Percentiles rank a stretch among this genome's conserved stretches.
phyloP scores from a whole-genome alignment of 2,888 invertebrate genomes.

The Agapostemon virescens region DNA sequence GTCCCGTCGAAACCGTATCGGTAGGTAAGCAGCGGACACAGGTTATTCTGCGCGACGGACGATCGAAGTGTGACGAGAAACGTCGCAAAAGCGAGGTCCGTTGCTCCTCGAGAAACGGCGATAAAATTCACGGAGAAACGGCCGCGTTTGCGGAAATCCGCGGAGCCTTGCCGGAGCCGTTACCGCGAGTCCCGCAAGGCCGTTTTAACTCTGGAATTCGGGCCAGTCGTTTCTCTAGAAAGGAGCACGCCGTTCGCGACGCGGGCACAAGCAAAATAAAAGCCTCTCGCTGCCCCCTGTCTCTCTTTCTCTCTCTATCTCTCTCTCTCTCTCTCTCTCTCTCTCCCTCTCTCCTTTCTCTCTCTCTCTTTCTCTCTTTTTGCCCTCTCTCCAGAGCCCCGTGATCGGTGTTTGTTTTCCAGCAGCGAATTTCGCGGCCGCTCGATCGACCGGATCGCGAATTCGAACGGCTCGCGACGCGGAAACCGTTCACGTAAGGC shows the following conservation, averaged over 20 bases:
- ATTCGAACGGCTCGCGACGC: constrained; percentile 1
- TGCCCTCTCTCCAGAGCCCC: not conserved
- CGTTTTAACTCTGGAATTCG: constrained; percentile 74
- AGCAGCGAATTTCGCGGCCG: constrained; percentile 37
- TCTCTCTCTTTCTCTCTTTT: not conserved
- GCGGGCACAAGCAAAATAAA: constrained; percentile 60
- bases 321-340: not conserved
- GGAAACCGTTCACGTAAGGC: constrained; percentile 5
- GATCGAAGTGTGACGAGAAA: not conserved
- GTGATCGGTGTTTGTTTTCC: constrained; percentile 36
- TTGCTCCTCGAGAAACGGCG: not conserved
- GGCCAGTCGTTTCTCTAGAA: constrained; percentile 75
- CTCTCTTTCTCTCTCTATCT: not conserved
- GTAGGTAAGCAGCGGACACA: not conserved
- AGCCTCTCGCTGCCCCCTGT: constrained; percentile 40
- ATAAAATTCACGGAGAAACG: constrained; percentile 26
- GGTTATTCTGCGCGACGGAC: not conserved
- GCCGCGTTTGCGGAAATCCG: constrained; percentile 56
- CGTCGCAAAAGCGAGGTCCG: not conserved
- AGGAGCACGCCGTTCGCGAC: constrained; percentile 68
- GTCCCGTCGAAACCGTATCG: not conserved
- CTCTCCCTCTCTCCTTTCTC: not conserved
- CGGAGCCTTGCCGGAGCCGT: constrained; percentile 53
- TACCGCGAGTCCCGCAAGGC: constrained; percentile 71
- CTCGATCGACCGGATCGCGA: constrained; percentile 3